These are phyloP conservation scores for Drosophila kepulauana DNA, from an alignment of 1,140 invertebrate genomes.

Conservation along the genomic window DNA sequence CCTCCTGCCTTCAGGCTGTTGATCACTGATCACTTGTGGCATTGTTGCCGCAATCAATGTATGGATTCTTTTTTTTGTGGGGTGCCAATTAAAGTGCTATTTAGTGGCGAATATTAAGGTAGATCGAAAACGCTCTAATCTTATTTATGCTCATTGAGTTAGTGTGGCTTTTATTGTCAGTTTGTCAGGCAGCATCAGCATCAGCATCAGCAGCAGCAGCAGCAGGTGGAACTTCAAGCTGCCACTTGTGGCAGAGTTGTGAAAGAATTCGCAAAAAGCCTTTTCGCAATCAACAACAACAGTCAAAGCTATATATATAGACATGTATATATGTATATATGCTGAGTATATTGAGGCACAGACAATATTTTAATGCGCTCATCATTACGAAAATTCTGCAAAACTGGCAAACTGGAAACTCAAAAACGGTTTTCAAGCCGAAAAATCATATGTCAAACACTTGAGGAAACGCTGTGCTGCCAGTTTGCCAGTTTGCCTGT, in stretches of 20 bases:
- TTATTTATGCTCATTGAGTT: conserved; percentile 77
- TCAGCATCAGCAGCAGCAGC: neutral
- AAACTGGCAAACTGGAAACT: conserved; percentile 67
- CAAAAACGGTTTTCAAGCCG: conserved; percentile 65
- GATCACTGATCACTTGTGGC: conserved; percentile 9
- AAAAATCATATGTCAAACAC: conserved; percentile 82
- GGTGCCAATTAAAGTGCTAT: conserved; percentile 78
- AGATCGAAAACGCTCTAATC: conserved; percentile 61
- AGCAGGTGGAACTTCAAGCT: conserved; percentile 37
- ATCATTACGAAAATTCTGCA: conserved; percentile 81
- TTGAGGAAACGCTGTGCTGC: conserved; percentile 37
- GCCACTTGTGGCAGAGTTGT: conserved; percentile 60
- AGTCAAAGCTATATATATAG: conserved; percentile 16
- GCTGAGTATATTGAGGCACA: neutral
- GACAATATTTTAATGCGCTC: conserved; percentile 55
- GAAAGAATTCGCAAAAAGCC: conserved; percentile 63
- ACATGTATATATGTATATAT: neutral
- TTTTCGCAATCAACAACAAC: conserved; percentile 62
- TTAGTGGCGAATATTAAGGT: conserved; percentile 65
- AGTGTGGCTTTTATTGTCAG: conserved; percentile 60
- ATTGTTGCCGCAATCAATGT: conserved; percentile 54
- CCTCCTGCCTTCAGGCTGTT: conserved; percentile 3
- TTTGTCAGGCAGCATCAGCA: conserved; percentile 5
- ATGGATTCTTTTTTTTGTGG: conserved; percentile 8
- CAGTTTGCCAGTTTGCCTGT: conserved; percentile 4